Base-by-base conservation (phyloP, 2,888 invertebrate species). In the Leptothorax acervorum region DNA sequence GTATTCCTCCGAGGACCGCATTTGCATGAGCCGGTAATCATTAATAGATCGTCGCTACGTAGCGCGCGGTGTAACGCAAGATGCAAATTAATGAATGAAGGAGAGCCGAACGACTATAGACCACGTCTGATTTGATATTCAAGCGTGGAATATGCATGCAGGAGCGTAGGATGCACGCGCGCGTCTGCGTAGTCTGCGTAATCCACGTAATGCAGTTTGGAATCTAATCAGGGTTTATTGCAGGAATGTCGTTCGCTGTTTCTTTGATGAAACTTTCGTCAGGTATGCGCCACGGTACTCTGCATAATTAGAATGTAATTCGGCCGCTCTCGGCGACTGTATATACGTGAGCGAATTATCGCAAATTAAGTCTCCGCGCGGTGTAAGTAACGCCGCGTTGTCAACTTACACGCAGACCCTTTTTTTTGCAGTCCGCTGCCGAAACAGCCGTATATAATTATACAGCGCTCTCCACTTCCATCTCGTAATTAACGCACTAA, bases 231-330 rank as follows among this genome's bases (percentile, higher is more conserved):
- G 66, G 76, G 83, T 75, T 86, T 76, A 86, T 86, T 75, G 83
- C 82, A 66, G 85, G 78, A 85, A 83, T 73, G 86, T 84, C 83
- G 71, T 76, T 75, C 68, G 71, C 73, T 62, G 79, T 62, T 81
- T 84, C 83, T 85, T 86, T 82, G 78, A 66, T 70, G 85, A 63
- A 85, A 86, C 82, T 88, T 86, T 83, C 83, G 68, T 82, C 82
- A 70, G 81, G 65, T 81, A 84, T 78, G 71, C 83, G 45, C 23
- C 83, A 79, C 73, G 75, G 85, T 85, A 88, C 88, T 87, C 85
- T 79, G 53, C 68, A 62, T 84, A 84, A 89, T 86, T 88, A 88
- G 85, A 86, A 85, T 85, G 86, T 88, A 85, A 81, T 84, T 84
- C 71, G 73, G 42, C 15, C 11, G 42, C 62, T 76, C 79, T 51